Percentiles rank a stretch among this genome's conserved stretches.
Conservation (phyloP, 2,113 vertebrate species). For the Nycticebus coucang region DNA sequence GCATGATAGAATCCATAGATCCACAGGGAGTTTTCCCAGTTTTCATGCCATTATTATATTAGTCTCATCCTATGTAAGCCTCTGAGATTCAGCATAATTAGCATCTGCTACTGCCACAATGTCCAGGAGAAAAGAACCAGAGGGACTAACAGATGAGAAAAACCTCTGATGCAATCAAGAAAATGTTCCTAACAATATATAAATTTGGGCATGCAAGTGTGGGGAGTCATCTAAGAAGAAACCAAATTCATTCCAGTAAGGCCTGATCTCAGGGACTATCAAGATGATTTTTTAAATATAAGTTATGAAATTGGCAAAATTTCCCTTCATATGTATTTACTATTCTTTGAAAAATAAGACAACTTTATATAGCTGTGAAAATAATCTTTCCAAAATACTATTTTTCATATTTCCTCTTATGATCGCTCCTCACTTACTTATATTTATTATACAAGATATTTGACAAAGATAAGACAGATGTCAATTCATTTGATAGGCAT, state of each 20-base stretch:
- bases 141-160: neutral
- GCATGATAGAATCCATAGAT: neutral
- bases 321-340: neutral
- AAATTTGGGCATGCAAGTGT: neutral
- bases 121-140: constrained; percentile 25
- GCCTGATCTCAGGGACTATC: neutral
- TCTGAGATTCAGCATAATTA: constrained; percentile 55
- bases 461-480: neutral
- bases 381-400: neutral
- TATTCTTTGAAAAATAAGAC: neutral
- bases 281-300: neutral
- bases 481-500: neutral
- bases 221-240: neutral
- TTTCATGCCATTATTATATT: neutral
- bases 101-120: neutral
- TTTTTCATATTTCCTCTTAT: neutral
- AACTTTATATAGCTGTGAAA: neutral
- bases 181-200: neutral
- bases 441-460: neutral
- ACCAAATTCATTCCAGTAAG: neutral
- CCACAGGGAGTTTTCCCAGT: neutral
- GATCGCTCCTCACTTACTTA: neutral
- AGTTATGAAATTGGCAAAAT: neutral
- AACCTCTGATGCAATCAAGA: neutral
- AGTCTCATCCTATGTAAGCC: neutral